Evolutionary conservation across 1,140 invertebrate genomes (phyloP), one percentile per base, ranked within the genome.

Genomic region (Melitaea cinxia): DNA sequence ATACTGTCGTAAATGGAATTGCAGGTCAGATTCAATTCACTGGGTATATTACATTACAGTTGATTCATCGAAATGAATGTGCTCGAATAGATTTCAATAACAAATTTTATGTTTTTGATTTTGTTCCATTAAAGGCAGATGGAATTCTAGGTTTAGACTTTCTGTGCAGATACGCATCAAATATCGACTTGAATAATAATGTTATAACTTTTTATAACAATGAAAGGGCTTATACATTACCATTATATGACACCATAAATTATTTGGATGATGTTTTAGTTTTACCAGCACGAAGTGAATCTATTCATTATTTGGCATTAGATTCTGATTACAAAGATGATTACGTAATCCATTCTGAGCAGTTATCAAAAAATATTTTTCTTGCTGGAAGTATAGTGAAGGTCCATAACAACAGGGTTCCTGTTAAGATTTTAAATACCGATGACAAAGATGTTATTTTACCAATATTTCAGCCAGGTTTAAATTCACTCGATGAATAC

Each of bases 81-180:
- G 12, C 4, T 37, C n/a, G 17, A 59, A 35, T 66, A 33, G 68
- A 37, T 28, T 55, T 70, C 33, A 59, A 12, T 19, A 67, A 68
- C 39, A 73, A 69, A 42, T 65, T 73, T 55, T 66, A 71, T 64
- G 73, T 76, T 30, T 73, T 76, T 58, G 30, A 76, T 33, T 47
- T 58, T 2, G 65, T 73, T 42, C 68, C 60, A n/a, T 56, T 39
- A 65, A 57, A 61, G 23, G 21, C 68, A 7, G 52, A 61, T 54
- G 70, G 65, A n/a, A 37, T 37, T 37, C 14, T 37, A 37, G 35
- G 35, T 37, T 12, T 37, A 23, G 70, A 70, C 21, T 24, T 72
- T 37, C 35, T 37, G 0, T 37, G 35, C 14, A 0, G 35, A 9
- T 37, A 37, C 35, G 35, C 14, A 37, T 37, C 35, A 37, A 37